Percentiles rank a stretch among this genome's conserved stretches.
These are phyloP conservation scores for Lonchura striata DNA, from an alignment of 2,113 vertebrate species.

Conservation along the genomic window DNA sequence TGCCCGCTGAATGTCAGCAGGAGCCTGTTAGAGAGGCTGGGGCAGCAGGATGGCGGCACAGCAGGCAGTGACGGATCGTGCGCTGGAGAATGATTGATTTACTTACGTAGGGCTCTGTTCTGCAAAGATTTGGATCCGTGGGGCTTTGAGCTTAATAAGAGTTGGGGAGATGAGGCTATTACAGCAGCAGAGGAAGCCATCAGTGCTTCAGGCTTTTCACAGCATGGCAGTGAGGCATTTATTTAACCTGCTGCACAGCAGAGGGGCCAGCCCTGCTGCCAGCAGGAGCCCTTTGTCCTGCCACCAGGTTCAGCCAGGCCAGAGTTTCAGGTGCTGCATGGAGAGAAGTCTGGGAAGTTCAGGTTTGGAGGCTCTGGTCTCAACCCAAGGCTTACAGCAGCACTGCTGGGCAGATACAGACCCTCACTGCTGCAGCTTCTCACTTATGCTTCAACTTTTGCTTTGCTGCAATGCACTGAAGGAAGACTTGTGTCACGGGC, in stretches of 20 bases:
- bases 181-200: neutral
- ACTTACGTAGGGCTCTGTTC: neutral
- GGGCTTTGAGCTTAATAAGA: neutral
- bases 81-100: neutral
- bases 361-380: neutral
- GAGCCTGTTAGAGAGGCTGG: neutral
- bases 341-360: neutral
- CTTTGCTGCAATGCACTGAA: neutral
- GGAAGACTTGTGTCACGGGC: fast-evolving
- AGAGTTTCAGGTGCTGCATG: neutral
- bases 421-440: fast-evolving
- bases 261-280: neutral
- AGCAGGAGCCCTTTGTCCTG: neutral
- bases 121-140: neutral
- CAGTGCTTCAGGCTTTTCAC: neutral
- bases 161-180: neutral
- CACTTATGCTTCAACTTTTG: neutral
- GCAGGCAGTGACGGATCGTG: neutral
- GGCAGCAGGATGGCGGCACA: neutral
- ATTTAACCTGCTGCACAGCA: neutral
- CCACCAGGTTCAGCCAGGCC: fast-evolving
- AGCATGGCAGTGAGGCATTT: neutral
- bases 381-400: neutral
- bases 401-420: neutral
- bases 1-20: neutral